Evolutionary conservation across 2,797 vertebrate genomes (phyloP).

Genomic region (Hoplostethus mediterraneus): DNA sequence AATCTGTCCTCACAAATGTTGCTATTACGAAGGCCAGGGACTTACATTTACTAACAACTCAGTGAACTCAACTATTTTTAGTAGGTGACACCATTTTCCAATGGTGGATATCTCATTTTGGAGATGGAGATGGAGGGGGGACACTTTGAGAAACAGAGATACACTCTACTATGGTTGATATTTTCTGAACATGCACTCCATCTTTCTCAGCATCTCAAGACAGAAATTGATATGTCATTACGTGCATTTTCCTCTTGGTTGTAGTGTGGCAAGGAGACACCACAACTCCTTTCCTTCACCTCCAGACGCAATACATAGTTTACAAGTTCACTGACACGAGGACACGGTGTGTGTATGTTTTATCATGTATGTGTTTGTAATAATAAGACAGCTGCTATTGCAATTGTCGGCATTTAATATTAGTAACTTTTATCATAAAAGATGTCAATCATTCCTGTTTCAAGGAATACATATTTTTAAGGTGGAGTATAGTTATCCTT

Average conservation of each 20-base stretch:
- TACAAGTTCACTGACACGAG: conserved; percentile 64
- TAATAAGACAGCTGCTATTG: conserved; percentile 68
- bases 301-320: conserved; percentile 57
- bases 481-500: conserved; percentile 51
- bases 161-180: conserved; percentile 60
- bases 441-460: conserved; percentile 86
- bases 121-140: conserved; percentile 1
- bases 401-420: conserved; percentile 72
- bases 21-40: conserved; percentile 13
- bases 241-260: conserved; percentile 32
- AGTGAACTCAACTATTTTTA: conserved; percentile 25
- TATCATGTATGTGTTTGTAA: conserved; percentile 70
- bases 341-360: conserved; percentile 40
- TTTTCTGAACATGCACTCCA: conserved; percentile 60
- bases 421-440: conserved; percentile 82
- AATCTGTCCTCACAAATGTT: conserved; percentile 17
- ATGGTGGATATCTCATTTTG: conserved; percentile 19
- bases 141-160: conserved; percentile 35
- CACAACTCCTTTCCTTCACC: conserved; percentile 16
- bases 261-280: conserved; percentile 13
- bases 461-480: conserved; percentile 83
- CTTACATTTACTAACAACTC: conserved; percentile 17
- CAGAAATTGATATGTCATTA: conserved; percentile 18
- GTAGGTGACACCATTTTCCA: conserved; percentile 16
- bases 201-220: conserved; percentile 31